Evolutionary conservation across 2,113 vertebrate species (phyloP), one percentile per base, ranked within the genome.

Genomic region (Cepphus grylle): DNA sequence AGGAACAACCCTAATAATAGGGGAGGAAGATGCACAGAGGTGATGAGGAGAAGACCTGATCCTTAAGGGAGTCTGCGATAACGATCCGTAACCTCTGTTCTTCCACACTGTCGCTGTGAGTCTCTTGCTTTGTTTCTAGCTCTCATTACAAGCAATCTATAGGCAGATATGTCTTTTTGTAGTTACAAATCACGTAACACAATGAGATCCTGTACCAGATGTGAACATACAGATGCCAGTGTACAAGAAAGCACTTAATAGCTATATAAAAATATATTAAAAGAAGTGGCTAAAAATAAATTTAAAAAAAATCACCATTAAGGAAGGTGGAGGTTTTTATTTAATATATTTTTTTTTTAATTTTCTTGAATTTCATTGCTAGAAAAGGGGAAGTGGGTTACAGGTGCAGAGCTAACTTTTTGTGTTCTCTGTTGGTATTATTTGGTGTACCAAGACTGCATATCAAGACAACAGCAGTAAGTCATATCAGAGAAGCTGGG

Each of bases 391-490:
- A 73, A 16, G 21, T 36, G 18, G 36, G n/a, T 83, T 71, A 47
- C 23, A 59, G 9, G 16, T 63, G 27, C 49, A 55, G 14, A 47
- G 20, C 11, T 63, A 70, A 63, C 38, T 79, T 70, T 89, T 69
- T 58, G 38, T 59, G 36, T 71, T 78, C 56, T 79, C 49, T 63
- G 72, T 88, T 27, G 50, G 52, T 76, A 82, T 36, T 32, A 15
- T 56, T 73, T 27, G n/a, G 45, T 81, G 25, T 65, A 74, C 30
- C 65, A 84, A 74, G 88, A 69, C 29, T 72, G 88, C 45, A 63
- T 79, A 62, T 65, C 63, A 77, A 87, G 88, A 77, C 73, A 93
- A 73, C 71, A 94, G 53, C 66, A 85, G 13, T 22, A 59, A 90
- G 50, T 63, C 29, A 9, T 52, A 86, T 36, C 42, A 92, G 30